These are phyloP conservation scores for Galeopsomyia nigrocyanea DNA, from an alignment of 2,888 invertebrate species.

Conservation along the genomic window DNA sequence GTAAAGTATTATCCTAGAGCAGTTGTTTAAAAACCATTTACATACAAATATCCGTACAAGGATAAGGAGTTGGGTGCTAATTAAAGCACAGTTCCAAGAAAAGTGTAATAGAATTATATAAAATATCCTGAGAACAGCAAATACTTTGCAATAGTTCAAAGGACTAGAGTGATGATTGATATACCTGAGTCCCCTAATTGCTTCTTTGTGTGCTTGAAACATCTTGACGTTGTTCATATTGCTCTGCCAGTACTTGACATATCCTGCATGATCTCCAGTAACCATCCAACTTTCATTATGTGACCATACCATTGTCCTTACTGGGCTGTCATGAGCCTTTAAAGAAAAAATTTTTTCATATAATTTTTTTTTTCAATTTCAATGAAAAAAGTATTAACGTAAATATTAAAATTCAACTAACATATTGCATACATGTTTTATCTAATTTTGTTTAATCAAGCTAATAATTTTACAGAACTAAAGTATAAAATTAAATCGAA, in stretches of 20 bases:
- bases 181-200: conserved; percentile 98
- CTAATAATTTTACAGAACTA: too few relatives aligned
- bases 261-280: conserved; percentile 98
- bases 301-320: conserved; percentile 99
- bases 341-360: conserved; percentile 47
- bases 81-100: too few relatives aligned
- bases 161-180: conserved; percentile 53
- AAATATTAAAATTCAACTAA: not conserved
- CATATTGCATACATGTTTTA: not conserved
- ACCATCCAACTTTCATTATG: conserved; percentile 99
- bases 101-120: too few relatives aligned
- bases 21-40: too few relatives aligned
- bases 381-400: not conserved
- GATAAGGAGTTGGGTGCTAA: too few relatives aligned
- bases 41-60: too few relatives aligned
- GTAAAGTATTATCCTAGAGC: too few relatives aligned
- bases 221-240: conserved; percentile 99
- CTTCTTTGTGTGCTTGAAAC: conserved; percentile 99
- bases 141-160: too few relatives aligned
- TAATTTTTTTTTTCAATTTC: conserved; percentile 7
- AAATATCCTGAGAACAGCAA: too few relatives aligned
- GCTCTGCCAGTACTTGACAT: conserved; percentile 99
- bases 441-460: too few relatives aligned
- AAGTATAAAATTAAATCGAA: too few relatives aligned
- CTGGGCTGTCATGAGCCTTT: conserved; percentile 98